Evolutionary conservation across 2,113 vertebrate genomes (phyloP), one percentile per base, ranked within the genome.

Genomic region (Solea senegalensis): DNA sequence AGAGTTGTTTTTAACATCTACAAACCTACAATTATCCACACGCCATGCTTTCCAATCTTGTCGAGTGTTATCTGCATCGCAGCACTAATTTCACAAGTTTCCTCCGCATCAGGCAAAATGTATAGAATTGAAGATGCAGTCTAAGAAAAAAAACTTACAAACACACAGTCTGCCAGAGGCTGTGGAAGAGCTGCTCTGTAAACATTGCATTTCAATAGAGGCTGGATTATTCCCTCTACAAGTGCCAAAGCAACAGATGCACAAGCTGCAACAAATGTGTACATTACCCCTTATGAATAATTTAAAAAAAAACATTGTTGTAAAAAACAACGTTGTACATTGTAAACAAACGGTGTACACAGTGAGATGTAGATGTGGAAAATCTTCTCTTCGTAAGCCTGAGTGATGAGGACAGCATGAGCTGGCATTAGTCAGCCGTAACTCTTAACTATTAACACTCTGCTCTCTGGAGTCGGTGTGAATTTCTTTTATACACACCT

Each of bases 231-330:
- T 83, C 65, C 72, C 73, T 74, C 52, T 39, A 48, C 69, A 76
- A 69, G 73, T 72, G 67, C 69, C 73, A 54, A 51, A 58, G 74
- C 81, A 87, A 83, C 83, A 88, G 82, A 76, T 84, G 76, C 66
- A 57, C 50, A 59, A 63, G 63, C 78, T 59, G 73, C 84, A 84
- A 77, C 84, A 82, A 77, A 84, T 83, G 78, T 80, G 80, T 56
- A 82, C 74, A 80, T 79, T 53, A 63, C 14, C 44, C 59, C 49
- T 76, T 61, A 69, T 69, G 73, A 79, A 75, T 76, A 81, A 13
- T 4, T 48, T 5, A 48, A 48, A 48, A 11, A 4, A 46, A 46
- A 12, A 46, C 7, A 45, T 9, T 10, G 9, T 43, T 5, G 9
- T 12, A 45, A 12, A 45, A 12, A 3, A 12, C 9, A 12, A 45